Conservation (phyloP, 2,797 vertebrate genomes). For the Diplodus sargus region DNA sequence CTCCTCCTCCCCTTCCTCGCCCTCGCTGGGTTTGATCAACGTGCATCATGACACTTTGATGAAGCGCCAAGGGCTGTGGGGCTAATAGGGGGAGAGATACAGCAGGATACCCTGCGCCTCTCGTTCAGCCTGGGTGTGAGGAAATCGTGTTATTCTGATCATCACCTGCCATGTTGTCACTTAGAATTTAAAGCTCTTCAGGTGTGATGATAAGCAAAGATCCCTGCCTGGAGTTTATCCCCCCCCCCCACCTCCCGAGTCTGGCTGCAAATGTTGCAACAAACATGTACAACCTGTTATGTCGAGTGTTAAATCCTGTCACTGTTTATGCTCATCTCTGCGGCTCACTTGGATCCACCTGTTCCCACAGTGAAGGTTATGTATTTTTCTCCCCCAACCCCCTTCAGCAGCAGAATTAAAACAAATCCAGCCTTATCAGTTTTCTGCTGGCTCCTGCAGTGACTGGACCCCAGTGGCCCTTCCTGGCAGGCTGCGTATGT, state of each 20-base stretch:
- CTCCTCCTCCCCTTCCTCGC: neutral
- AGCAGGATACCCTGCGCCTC: conserved; percentile 54
- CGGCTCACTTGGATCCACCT: conserved; percentile 63
- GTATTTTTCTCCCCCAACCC: conserved; percentile 12
- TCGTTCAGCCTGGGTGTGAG: conserved; percentile 42
- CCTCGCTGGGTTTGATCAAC: conserved; percentile 64
- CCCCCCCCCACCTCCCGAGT: neutral
- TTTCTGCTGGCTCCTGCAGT: conserved; percentile 59
- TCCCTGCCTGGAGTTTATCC: neutral
- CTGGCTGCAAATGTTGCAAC: neutral
- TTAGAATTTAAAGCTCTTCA: conserved; percentile 44
- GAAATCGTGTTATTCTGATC: conserved; percentile 52
- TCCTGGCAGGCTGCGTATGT: conserved; percentile 37
- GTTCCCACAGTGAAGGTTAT: conserved; percentile 63
- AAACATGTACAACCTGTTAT: conserved; percentile 35
- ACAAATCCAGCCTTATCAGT: conserved; percentile 76
- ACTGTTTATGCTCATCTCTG: conserved; percentile 60
- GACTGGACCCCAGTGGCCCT: conserved; percentile 67
- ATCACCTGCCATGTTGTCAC: conserved; percentile 48
- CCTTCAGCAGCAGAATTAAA: conserved; percentile 46
- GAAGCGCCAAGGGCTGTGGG: conserved; percentile 59
- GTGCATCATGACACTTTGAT: conserved; percentile 77
- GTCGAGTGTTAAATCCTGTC: conserved; percentile 33
- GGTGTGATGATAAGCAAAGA: conserved; percentile 22
- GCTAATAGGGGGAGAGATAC: conserved; percentile 54